These are phyloP conservation scores for Acanthochromis polyacanthus DNA, from an alignment of 2,113 vertebrate genomes.

Conservation along the genomic window DNA sequence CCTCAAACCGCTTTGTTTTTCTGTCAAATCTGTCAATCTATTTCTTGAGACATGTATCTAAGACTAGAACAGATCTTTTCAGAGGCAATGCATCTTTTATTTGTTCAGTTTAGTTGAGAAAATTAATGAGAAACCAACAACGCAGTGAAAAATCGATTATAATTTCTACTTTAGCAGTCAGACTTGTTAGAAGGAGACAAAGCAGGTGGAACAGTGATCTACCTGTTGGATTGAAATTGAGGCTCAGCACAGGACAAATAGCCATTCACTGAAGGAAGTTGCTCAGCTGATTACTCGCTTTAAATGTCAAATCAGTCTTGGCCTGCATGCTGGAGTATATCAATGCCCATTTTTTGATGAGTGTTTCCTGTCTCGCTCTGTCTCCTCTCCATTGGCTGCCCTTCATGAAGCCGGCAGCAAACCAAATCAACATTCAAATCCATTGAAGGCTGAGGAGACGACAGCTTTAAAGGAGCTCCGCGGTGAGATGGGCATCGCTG, in stretches of 20 bases:
- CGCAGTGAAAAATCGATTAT: constrained; percentile 1
- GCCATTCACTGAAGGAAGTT: not conserved
- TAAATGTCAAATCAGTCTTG: not conserved
- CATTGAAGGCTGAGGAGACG: constrained; percentile 1
- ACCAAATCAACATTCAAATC: constrained; percentile 22
- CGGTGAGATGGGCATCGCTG: not conserved
- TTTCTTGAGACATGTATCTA: not conserved
- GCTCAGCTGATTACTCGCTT: constrained; percentile 1
- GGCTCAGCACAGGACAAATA: not conserved
- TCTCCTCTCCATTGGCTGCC: constrained; percentile 5
- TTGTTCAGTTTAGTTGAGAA: not conserved
- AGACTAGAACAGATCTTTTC: not conserved
- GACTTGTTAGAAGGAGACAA: not conserved
- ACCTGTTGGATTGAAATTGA: constrained; percentile 18
- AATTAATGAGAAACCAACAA: constrained; percentile 2
- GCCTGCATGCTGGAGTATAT: not conserved
- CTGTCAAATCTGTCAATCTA: too few relatives aligned
- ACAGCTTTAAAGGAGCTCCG: constrained; percentile 31
- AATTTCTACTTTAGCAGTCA: not conserved
- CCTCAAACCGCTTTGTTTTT: too few relatives aligned
- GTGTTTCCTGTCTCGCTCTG: not conserved
- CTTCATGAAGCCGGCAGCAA: constrained; percentile 6
- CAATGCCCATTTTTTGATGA: not conserved
- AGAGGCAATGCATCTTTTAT: not conserved
- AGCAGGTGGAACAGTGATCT: constrained; percentile 8